Conservation (phyloP, 1,140 invertebrate genomes). For the Scaptomyza graminum region DNA sequence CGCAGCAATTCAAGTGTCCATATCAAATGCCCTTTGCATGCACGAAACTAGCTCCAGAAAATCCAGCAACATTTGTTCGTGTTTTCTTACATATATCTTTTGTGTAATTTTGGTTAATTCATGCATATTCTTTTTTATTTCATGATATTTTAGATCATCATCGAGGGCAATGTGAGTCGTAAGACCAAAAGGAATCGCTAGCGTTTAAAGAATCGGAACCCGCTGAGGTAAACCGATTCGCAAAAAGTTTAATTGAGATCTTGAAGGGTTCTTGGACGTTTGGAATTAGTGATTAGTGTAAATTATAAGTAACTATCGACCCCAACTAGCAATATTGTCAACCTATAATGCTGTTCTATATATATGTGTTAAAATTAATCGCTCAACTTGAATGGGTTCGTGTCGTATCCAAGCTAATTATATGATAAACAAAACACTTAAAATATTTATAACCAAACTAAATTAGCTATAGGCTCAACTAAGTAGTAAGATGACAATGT, state of each 20-base stretch:
- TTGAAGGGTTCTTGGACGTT: neutral
- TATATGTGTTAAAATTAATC: too few relatives aligned
- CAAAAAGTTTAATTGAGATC: slow-evolving; percentile 39
- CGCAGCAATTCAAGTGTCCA: slow-evolving; percentile 61
- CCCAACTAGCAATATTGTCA: slow-evolving; percentile 25
- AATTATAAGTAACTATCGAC: slow-evolving; percentile 27
- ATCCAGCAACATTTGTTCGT: slow-evolving; percentile 1
- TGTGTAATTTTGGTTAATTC: slow-evolving; percentile 8
- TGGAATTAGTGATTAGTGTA: slow-evolving; percentile 31
- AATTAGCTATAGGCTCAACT: slow-evolving; percentile 18
- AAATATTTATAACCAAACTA: slow-evolving; percentile 35
- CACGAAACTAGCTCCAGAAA: neutral
- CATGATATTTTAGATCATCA: slow-evolving; percentile 70
- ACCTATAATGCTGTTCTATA: too few relatives aligned
- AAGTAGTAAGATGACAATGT: slow-evolving; percentile 35
- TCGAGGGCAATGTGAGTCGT: slow-evolving; percentile 83
- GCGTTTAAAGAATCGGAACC: slow-evolving; percentile 84
- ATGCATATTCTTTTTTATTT: slow-evolving; percentile 16
- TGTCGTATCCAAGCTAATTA: slow-evolving; percentile 25
- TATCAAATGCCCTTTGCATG: slow-evolving; percentile 8
- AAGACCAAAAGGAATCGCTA: slow-evolving; percentile 83
- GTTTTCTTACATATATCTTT: neutral
- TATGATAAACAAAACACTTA: slow-evolving; percentile 1
- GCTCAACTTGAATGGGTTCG: too few relatives aligned
- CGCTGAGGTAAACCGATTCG: slow-evolving; percentile 82